Conservation (phyloP, 1,140 invertebrate genomes). For the Probaryconus sp. region DNA sequence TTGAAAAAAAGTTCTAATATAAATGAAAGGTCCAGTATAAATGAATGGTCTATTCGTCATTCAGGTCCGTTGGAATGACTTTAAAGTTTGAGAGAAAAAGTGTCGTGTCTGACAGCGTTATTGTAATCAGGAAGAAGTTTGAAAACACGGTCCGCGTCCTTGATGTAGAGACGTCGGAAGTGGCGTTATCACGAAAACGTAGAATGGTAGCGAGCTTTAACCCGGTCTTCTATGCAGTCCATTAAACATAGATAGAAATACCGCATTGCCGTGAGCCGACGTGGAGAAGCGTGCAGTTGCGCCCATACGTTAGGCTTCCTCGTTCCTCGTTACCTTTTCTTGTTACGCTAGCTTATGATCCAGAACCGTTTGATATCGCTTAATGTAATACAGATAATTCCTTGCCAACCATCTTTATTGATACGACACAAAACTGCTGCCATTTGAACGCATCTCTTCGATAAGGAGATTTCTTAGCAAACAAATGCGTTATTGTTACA, state of each 20-base stretch:
- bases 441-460: slow-evolving; percentile 23
- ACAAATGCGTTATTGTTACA: slow-evolving; percentile 35
- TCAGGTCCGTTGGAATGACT: no score
- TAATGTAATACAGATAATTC: slow-evolving; percentile 20
- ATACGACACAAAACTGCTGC: slow-evolving; percentile 22
- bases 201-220: slow-evolving; percentile 50
- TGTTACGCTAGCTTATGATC: slow-evolving; percentile 15
- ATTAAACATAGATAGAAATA: slow-evolving; percentile 75
- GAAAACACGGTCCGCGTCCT: slow-evolving; percentile 1
- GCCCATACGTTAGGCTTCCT: no score
- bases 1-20: no score
- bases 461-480: slow-evolving; percentile 35
- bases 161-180: slow-evolving; percentile 28
- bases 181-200: slow-evolving; percentile 47
- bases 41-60: no score
- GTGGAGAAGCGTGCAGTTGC: slow-evolving; percentile 61
- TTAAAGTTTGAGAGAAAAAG: no score
- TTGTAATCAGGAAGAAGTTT: slow-evolving; percentile 15
- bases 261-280: slow-evolving; percentile 73
- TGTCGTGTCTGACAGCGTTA: no score
- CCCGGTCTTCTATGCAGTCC: slow-evolving; percentile 69
- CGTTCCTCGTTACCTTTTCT: no score
- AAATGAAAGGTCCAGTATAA: no score
- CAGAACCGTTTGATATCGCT: slow-evolving; percentile 15
- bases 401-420: slow-evolving; percentile 41